These are phyloP conservation scores for Araneus ventricosus DNA, from an alignment of 1,140 invertebrate genomes.

Conservation along the genomic window DNA sequence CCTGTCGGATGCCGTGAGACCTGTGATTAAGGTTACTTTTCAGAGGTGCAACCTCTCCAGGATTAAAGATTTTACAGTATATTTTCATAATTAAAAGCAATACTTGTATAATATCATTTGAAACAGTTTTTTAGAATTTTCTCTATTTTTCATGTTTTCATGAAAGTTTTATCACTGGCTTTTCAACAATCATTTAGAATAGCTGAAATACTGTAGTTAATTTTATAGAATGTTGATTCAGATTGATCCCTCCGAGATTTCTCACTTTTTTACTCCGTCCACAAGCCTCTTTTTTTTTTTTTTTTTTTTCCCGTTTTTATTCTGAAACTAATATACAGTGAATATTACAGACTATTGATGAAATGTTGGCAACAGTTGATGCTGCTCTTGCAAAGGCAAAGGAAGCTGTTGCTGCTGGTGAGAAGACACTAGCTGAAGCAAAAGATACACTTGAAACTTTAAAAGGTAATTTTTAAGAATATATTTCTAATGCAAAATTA, in stretches of 20 bases:
- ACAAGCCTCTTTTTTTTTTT: not conserved
- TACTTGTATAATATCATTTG: too few relatives aligned
- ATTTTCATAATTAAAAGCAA: not conserved
- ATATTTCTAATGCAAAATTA: not conserved
- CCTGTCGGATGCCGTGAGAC: too few relatives aligned
- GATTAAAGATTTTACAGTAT: too few relatives aligned
- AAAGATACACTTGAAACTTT: conserved; percentile 91
- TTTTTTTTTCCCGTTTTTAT: not conserved
- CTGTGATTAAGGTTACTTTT: too few relatives aligned
- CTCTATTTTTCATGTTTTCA: not conserved
- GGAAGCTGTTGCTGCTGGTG: conserved; percentile 89
- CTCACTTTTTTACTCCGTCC: too few relatives aligned
- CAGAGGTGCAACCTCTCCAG: too few relatives aligned
- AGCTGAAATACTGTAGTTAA: not conserved
- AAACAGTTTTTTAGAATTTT: not conserved
- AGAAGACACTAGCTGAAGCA: conserved; percentile 92
- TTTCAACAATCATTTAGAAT: too few relatives aligned
- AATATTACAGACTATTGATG: conserved; percentile 83
- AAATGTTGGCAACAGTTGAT: conserved; percentile 86
- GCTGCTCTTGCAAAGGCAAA: conserved; percentile 87
- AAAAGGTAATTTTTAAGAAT: conserved; percentile 83
- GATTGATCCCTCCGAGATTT: not conserved
- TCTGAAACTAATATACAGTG: not conserved
- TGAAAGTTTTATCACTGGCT: too few relatives aligned
- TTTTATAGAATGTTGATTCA: not conserved